These are phyloP conservation scores for Oryzias melastigma DNA, from an alignment of 2,113 vertebrate genomes.

Conservation along the genomic window DNA sequence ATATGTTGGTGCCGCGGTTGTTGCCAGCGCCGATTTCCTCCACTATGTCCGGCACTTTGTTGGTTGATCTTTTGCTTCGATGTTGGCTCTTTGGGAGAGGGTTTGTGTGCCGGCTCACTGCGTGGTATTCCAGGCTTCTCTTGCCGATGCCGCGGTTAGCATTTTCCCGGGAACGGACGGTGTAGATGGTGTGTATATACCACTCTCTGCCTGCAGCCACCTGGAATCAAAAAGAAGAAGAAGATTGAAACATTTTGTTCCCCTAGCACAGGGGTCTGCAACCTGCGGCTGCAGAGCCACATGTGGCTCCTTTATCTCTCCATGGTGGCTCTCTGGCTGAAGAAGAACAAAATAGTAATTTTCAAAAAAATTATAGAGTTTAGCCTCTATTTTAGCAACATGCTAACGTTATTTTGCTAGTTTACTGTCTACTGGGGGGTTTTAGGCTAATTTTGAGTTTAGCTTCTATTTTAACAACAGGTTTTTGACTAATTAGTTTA, in stretches of 20 bases:
- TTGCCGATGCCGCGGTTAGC: slow-evolving; percentile 85
- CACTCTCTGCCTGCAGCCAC: slow-evolving; percentile 92
- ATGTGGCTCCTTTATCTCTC: no score
- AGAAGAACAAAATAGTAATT: no score
- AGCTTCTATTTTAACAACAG: no score
- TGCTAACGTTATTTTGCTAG: no score
- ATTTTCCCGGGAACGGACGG: slow-evolving; percentile 85
- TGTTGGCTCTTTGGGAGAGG: background rate
- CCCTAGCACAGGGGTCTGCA: no score
- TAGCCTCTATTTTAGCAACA: no score
- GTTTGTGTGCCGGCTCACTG: slow-evolving; percentile 49
- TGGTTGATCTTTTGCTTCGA: slow-evolving; percentile 73
- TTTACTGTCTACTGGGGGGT: no score
- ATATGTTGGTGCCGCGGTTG: slow-evolving; percentile 90
- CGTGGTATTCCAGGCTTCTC: slow-evolving; percentile 85
- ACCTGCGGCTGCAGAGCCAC: no score
- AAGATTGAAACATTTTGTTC: background rate
- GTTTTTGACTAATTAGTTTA: no score
- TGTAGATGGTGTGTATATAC: slow-evolving; percentile 96
- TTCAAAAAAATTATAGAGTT: no score
- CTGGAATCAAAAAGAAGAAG: slow-evolving; percentile 57
- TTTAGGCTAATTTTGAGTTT: no score
- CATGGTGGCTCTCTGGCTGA: no score
- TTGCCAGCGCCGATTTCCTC: slow-evolving; percentile 83
- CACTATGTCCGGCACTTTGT: slow-evolving; percentile 52